Evolutionary conservation across 2,113 vertebrate species (phyloP).

Genomic region (Glaucidium brasilianum): DNA sequence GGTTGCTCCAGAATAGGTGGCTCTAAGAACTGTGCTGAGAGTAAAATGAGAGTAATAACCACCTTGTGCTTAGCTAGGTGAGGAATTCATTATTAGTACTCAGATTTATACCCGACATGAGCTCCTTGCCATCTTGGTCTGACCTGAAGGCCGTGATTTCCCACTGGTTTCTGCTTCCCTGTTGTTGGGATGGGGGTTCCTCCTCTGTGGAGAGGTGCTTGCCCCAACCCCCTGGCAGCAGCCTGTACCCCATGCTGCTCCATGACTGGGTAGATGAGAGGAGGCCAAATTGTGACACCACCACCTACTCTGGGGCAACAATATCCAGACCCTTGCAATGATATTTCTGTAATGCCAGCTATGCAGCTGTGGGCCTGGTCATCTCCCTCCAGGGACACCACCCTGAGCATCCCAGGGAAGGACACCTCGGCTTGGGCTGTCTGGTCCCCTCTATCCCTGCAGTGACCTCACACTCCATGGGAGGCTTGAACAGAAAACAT

Average conservation of each 20-base stretch:
- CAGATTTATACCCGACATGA: background rate
- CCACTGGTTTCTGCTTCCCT: background rate
- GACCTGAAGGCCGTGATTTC: background rate
- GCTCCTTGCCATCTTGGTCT: background rate
- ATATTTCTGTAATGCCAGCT: background rate
- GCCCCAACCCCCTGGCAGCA: background rate
- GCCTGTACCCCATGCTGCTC: background rate
- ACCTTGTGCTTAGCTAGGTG: background rate
- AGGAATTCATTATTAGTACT: background rate
- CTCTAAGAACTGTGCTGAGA: rapidly evolving
- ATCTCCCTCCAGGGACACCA: background rate
- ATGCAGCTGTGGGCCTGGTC: rapidly evolving
- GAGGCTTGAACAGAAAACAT: constrained; percentile 66
- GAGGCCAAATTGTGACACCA: background rate
- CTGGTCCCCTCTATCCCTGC: rapidly evolving
- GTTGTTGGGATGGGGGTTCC: background rate
- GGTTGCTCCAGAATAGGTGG: background rate
- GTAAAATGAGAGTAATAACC: background rate
- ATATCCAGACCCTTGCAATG: background rate
- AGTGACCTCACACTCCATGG: rapidly evolving
- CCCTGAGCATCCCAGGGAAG: background rate
- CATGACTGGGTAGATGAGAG: background rate
- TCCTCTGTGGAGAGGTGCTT: background rate
- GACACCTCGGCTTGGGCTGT: background rate
- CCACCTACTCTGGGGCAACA: background rate